phyloP scores from a whole-genome alignment of 2,888 invertebrate genomes.

The Punctoribates punctum region DNA sequence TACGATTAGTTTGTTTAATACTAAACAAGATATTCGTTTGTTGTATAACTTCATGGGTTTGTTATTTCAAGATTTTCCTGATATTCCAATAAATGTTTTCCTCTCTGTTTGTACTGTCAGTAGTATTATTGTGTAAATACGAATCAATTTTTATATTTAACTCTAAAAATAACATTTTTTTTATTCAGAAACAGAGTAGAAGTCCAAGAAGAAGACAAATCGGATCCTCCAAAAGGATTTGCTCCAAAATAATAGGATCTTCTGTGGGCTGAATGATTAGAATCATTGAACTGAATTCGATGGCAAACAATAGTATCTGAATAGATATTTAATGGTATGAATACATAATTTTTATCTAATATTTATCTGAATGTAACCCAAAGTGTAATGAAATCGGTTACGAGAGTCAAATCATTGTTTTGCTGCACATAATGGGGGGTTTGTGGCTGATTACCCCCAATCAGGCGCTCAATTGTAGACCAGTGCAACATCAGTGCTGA shows the following conservation, averaged over 20 bases:
- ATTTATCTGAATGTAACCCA: neutral
- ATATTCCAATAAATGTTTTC: neutral
- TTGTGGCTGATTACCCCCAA: neutral
- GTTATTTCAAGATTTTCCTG: conserved; percentile 33
- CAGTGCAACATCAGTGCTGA: neutral
- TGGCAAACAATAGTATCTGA: neutral
- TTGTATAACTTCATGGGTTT: conserved; percentile 23
- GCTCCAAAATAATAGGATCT: neutral
- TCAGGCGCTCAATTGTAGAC: neutral
- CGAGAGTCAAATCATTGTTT: too few species aligned
- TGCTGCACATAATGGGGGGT: neutral
- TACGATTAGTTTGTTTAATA: neutral
- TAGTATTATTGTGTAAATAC: conserved; percentile 10
- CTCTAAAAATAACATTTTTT: conserved; percentile 19
- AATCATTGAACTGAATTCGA: too few species aligned
- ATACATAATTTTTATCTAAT: conserved; percentile 10
- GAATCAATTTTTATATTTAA: conserved; percentile 34
- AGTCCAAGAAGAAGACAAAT: conserved; percentile 1
- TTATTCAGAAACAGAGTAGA: neutral
- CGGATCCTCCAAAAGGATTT: neutral
- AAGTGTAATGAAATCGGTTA: too few species aligned
- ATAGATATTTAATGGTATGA: conserved; percentile 15
- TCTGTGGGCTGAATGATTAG: too few species aligned
- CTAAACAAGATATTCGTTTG: conserved; percentile 9
- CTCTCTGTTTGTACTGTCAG: too few species aligned